These are phyloP conservation scores for Otus scops DNA, from an alignment of 2,797 vertebrate species.

Conservation along the genomic window DNA sequence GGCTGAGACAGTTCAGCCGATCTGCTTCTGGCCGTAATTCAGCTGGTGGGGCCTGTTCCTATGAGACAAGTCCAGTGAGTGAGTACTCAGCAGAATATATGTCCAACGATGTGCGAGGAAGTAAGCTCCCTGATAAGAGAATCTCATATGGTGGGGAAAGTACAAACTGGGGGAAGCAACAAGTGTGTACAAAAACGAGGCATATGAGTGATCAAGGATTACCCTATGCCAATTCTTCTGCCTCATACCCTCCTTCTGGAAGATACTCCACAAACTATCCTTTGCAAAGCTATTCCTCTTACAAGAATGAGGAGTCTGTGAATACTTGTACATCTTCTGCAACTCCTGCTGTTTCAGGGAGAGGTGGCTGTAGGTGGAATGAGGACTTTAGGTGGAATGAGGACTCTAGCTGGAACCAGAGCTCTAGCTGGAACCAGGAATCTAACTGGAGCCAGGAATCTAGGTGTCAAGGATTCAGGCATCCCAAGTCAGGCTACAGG, in stretches of 20 bases:
- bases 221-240: background rate
- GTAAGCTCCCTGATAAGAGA: background rate
- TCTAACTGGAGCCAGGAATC: background rate
- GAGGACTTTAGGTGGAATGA: background rate
- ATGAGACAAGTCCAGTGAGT: background rate
- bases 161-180: background rate
- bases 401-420: background rate
- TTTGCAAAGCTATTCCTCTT: background rate
- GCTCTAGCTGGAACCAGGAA: background rate
- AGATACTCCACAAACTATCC: background rate
- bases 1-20: background rate
- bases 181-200: background rate
- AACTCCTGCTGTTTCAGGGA: slow-evolving; percentile 3
- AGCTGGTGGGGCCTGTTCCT: background rate
- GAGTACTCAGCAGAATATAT: background rate
- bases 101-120: background rate
- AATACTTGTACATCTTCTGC: background rate
- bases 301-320: background rate
- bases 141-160: background rate
- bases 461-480: background rate
- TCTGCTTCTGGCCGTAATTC: background rate
- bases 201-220: background rate
- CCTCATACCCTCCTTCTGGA: background rate
- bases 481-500: background rate
- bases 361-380: background rate